Base-by-base conservation (phyloP, 2,888 invertebrate species). In the Aporophyla nigra region DNA sequence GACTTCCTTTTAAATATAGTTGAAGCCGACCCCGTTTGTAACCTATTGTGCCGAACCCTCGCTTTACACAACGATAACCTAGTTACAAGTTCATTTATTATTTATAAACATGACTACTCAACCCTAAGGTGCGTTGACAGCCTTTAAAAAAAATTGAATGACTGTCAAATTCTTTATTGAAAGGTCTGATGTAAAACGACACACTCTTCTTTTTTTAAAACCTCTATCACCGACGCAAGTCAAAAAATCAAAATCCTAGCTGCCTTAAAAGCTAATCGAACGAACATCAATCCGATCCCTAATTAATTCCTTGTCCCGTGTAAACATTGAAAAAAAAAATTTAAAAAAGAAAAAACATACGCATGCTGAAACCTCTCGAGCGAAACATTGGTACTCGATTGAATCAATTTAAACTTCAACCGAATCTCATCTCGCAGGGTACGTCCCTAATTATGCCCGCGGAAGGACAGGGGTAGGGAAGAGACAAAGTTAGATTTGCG, bases 361-460 rank as follows among this genome's bases (percentile, higher is more conserved):
- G 92, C 88, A 87, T 83, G 86, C 75, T 74, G 71, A 82, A 88
- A 87, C 90, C 92, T 94, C 93, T 93, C 92, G 89, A 91, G 92
- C 93, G 94, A 93, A 95, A 94, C 94, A 95, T 94, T 92, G 92
- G 91, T 91, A 93, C 93, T 94, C 95, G 95, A 96, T 96, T 95
- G 95, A 96, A 95, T 96, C 96, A 95, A 96, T 96, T 96, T 95
- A 95, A 95, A 95, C 93, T 93, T 91, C 88, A 88, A 89, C 93
- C 93, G 90, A 95, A 95, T 96, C 95, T 94, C 96, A 95, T 96
- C 94, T 94, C 92, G 89, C 86, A 94, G 94, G 95, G 95, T 93
- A 91, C 95, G 93, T 93, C 95, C 96, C 96, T 96, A 96, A 96
- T 96, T 96, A 96, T 96, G 94, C 95, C 93, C 90, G 92, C 94